Percentiles rank a stretch among this genome's conserved stretches.
These are phyloP conservation scores for Prorops nasuta DNA, from an alignment of 1,140 invertebrate genomes.

Conservation along the genomic window DNA sequence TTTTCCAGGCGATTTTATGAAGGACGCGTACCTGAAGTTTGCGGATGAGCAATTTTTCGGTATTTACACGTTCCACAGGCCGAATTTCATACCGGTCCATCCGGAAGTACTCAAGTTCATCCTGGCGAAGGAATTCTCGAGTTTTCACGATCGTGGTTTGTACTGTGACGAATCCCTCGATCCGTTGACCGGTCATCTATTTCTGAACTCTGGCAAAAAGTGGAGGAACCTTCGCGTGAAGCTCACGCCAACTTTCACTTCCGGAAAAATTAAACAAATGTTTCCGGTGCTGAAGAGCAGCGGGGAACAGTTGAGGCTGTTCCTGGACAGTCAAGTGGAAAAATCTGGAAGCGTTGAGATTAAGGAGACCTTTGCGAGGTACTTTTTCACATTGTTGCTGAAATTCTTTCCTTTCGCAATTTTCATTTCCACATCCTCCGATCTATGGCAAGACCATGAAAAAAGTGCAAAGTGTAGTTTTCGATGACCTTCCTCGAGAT, in stretches of 20 bases:
- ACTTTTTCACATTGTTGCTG: too few species aligned
- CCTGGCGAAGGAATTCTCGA: slow-evolving; percentile 52
- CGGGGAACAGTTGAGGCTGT: slow-evolving; percentile 39
- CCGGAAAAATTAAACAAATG: slow-evolving; percentile 59
- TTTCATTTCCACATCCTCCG: too few species aligned
- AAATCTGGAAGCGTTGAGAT: slow-evolving; percentile 32
- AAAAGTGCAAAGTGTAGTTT: background rate
- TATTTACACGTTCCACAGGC: slow-evolving; percentile 51
- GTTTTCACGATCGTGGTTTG: slow-evolving; percentile 50
- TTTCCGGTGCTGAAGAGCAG: slow-evolving; percentile 50
- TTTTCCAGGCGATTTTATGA: slow-evolving; percentile 10
- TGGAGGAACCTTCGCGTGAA: slow-evolving; percentile 57
- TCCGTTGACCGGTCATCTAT: slow-evolving; percentile 55
- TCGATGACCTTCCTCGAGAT: background rate
- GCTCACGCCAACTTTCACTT: slow-evolving; percentile 58
- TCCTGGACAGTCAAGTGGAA: slow-evolving; percentile 23
- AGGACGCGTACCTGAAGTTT: slow-evolving; percentile 9
- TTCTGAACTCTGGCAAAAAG: slow-evolving; percentile 43
- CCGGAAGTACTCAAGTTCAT: slow-evolving; percentile 52
- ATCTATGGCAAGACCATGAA: background rate
- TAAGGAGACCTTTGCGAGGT: slow-evolving; percentile 54
- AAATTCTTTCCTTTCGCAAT: too few species aligned
- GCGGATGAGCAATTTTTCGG: slow-evolving; percentile 30
- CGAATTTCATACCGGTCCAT: slow-evolving; percentile 51
- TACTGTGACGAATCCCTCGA: slow-evolving; percentile 53